Evolutionary conservation across 2,113 vertebrate species (phyloP), one percentile per base, ranked within the genome.

Genomic region (Malurus elegans): DNA sequence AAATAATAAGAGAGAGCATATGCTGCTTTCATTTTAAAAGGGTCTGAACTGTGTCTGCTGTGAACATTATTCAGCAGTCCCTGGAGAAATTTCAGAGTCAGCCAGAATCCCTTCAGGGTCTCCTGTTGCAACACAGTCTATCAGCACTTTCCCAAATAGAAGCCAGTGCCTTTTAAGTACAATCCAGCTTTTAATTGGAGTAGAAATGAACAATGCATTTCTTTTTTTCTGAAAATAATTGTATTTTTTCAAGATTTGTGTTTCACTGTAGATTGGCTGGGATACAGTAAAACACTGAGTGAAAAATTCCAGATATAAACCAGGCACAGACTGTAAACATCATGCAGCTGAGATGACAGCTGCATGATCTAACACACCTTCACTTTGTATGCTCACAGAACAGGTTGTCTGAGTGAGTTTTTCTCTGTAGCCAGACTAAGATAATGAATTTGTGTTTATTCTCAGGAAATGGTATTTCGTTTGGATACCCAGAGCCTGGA

Each of bases 401-500:
- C 6, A 40, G 29, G 40, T 42, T 1, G 0, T 57, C n/a, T 56
- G 7, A 89, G 40, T 38, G 36, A 51, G 32, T 42, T 61, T 53
- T 84, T 67, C 36, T 65, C 34, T 60, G 56, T 10, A 51, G 45
- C 21, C 38, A n/a, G 34, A 25, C 5, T 38, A 54, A 14, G 32
- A 3, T 97, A 93, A 95, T 14, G 40, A 88, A 16, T 57, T 75
- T 78, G 18, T 74, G 24, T 96, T 92, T 96, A 18, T 95, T 87
- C 86, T 78, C 96, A 99, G 98, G 98, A 99, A 88, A 97, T 93
- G 2, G 73, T 95, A 10, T 99, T 99, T 96, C 98, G 98, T 29
- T 96, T 99, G 94, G 98, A 99, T 87, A 95, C 96, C 57, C 95
- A 98, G 76, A 98, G 97, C 87, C 78, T 99, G 93, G 99, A 99